Evolutionary conservation across 2,888 invertebrate genomes (phyloP), one percentile per base, ranked within the genome.

Genomic region (Ceratothoa steindachneri): DNA sequence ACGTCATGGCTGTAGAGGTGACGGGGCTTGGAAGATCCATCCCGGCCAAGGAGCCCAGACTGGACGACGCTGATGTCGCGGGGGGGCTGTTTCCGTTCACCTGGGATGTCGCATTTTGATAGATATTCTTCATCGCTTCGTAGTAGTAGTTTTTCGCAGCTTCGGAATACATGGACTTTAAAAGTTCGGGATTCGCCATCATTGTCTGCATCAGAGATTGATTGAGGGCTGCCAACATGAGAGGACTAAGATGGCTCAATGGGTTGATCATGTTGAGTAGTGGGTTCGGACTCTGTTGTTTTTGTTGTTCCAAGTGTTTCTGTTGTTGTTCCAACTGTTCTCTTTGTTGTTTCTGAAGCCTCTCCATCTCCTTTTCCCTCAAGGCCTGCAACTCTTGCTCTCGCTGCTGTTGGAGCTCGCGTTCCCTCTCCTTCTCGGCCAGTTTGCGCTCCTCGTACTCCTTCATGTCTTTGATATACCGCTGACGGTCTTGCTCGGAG

Each of bases 381-480:
- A 79, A 72, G 22, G 66, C 79, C 55, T 79, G 79, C 4, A 79
- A 70, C 53, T 79, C 79, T 67, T 79, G 74, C 52, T 79, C 79
- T 69, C 79, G 55, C 60, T 77, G 79, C 51, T 79, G 76, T 30
- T 79, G 79, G n/a, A 79, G 66, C 53, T 79, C 79, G 19, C 75
- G 67, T 53, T 79, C 79, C 15, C 76, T 68, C 64, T 79, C 79
- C 66, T 79, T 79, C 31, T 79, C 79, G 12, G 79, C 79, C 28
- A 79, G 66, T 68, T 79, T 79, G 9, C 79, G 66, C 53, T 79
- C 79, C 65, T 79, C 79, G 60, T 79, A 79, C 72, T 79, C 79
- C 27, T 79, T 79, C 79, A 79, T 79, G 64, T 79, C 79, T 70
- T 74, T 79, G 41, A 79, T 79, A 68, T 79, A 79, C 71, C 79